Conservation (phyloP, 2,797 vertebrate species). For the Dermochelys coriacea region DNA sequence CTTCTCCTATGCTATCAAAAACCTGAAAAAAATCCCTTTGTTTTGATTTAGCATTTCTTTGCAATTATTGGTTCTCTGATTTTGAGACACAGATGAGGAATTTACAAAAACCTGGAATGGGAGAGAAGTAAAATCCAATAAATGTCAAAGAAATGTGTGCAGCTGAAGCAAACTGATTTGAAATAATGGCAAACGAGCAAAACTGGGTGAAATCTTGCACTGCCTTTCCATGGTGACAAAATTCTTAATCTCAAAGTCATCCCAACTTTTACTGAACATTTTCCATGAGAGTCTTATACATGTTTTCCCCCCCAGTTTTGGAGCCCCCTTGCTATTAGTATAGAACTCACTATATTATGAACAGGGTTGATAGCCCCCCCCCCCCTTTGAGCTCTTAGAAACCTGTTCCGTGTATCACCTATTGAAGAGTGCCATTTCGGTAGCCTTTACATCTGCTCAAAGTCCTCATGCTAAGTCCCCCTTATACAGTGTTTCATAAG, state of each 20-base stretch:
- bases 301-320: background rate
- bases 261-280: accelerated
- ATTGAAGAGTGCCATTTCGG: background rate
- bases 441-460: background rate
- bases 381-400: background rate
- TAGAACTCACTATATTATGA: no score
- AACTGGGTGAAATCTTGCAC: background rate
- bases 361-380: background rate
- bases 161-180: background rate
- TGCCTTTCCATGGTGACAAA: background rate
- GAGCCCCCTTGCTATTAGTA: background rate
- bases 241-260: background rate
- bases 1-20: conserved; percentile 20
- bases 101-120: background rate
- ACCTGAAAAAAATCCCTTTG: conserved; percentile 38
- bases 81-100: conserved; percentile 11
- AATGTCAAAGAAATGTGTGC: background rate
- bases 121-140: conserved; percentile 15
- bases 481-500: background rate
- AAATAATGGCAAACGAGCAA: background rate
- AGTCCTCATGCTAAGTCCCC: background rate
- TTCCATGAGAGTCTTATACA: background rate
- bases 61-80: conserved; percentile 57
- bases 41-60: conserved; percentile 59
- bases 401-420: background rate